These are phyloP conservation scores for Leuciscus waleckii DNA, from an alignment of 2,797 vertebrate species.

Conservation along the genomic window DNA sequence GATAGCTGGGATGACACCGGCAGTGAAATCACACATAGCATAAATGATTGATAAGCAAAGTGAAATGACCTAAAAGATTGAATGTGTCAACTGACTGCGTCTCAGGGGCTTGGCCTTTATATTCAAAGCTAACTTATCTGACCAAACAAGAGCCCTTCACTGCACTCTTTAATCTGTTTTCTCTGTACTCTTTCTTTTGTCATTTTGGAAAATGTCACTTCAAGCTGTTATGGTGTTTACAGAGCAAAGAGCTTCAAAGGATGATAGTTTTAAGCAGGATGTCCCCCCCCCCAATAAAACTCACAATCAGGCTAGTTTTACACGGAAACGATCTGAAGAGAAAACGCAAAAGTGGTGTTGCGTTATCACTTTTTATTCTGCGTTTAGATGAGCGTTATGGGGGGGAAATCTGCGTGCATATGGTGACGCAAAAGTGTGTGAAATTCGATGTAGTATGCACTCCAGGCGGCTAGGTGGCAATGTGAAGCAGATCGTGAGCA, in stretches of 20 bases:
- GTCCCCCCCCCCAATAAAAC: neutral
- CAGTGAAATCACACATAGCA: conserved; percentile 44
- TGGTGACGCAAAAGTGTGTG: too few relatives aligned
- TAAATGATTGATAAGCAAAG: conserved; percentile 59
- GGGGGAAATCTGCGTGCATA: too few relatives aligned
- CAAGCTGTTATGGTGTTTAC: conserved; percentile 67
- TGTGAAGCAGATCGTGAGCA: too few relatives aligned
- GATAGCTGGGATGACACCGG: conserved; percentile 57
- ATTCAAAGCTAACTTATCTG: conserved; percentile 68
- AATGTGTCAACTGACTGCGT: conserved; percentile 20
- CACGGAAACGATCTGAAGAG: too few relatives aligned
- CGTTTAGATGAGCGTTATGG: too few relatives aligned
- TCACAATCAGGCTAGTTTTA: neutral
- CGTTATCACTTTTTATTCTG: too few relatives aligned
- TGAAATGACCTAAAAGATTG: conserved; percentile 61
- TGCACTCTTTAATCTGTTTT: conserved; percentile 60
- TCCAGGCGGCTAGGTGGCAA: too few relatives aligned
- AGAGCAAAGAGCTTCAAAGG: conserved; percentile 64
- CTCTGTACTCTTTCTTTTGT: conserved; percentile 61
- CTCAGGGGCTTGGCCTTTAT: conserved; percentile 60
- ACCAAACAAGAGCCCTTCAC: conserved; percentile 66
- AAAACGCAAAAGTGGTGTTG: too few relatives aligned
- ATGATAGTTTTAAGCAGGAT: conserved; percentile 71
- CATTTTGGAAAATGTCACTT: conserved; percentile 68
- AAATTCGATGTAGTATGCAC: too few relatives aligned